Base-by-base conservation (phyloP, 2,888 invertebrate species). In the Nephrotoma appendiculata region DNA sequence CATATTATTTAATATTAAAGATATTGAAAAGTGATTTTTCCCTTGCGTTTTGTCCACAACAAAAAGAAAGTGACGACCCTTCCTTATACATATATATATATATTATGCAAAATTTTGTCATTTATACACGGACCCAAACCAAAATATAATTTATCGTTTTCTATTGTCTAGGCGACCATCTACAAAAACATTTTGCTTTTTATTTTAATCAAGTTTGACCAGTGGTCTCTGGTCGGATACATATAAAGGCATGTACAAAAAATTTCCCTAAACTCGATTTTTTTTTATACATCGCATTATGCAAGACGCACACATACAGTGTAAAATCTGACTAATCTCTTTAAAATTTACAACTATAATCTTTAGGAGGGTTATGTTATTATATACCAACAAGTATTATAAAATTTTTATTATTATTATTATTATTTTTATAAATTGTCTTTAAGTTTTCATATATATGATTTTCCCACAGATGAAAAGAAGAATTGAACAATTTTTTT, bases 121-220 rank as follows among this genome's bases (percentile, higher is more conserved):
- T 31, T 71, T 31, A 71, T 31, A 31, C 31, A 31, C 31, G 31
- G 71, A 31, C 9, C 71, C 71, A 71, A 31, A 48, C 44, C 6
- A 48, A 19, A 71, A 71, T 9, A 71, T 71, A 31, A 71, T 71
- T 71, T 71, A 71, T 71, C 71, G 71, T 71, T 71, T 31, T 71
- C 71, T 31, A 71, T 71, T 71, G 71, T 71, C 71, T 31, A 71
- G n/a, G 9, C 71, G 31, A 9, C 2, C 71, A 71, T 31, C 7
- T 15, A 71, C 31, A 31, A 71, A 71, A 71, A 71, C 5, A 57
- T 71, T 71, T 3, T 31, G 31, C 31, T 31, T 31, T 15, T 15
- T 31, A 12, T 86, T 86, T 44, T 45, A 85, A 52, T 87, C 87
- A 84, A 85, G 87, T 87, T 87, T 87, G 87, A 87, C 87, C 87